Percentiles rank a stretch among this genome's conserved stretches.
Evolutionary conservation across 2,797 vertebrate species (phyloP).

Genomic region (Falco novaeseelandiae): DNA sequence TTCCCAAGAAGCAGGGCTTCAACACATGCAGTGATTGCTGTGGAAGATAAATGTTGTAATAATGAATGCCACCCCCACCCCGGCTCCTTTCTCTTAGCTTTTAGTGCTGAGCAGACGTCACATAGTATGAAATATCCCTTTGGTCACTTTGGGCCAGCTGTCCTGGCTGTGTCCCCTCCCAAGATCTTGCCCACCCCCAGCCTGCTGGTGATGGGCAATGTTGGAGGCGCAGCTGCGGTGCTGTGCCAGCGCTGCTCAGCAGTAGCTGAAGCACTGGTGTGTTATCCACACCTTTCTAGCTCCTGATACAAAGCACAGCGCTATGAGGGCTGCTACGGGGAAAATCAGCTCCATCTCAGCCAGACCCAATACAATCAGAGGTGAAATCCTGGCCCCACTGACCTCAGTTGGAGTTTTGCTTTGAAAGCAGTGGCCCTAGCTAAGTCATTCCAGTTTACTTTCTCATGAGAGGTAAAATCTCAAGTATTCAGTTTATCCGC

Average conservation of each 20-base stretch:
- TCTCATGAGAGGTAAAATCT: not conserved
- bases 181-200: not conserved
- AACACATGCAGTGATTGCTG: not conserved
- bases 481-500: not conserved
- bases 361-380: not conserved
- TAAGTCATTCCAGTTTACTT: not conserved
- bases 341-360: not conserved
- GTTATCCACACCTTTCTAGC: not conserved
- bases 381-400: not conserved
- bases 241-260: not conserved
- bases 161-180: no score
- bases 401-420: not conserved
- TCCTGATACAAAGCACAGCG: not conserved
- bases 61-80: no score
- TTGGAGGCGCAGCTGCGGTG: not conserved
- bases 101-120: not conserved
- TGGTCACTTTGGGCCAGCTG: no score
- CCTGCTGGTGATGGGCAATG: not conserved
- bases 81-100: not conserved
- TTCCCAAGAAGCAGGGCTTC: not conserved
- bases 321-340: not conserved
- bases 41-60: not conserved
- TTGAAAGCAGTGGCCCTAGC: not conserved
- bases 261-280: not conserved
- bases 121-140: no score